Conservation (phyloP, 2,888 invertebrate genomes). For the Ommatoiulus sabulosus region DNA sequence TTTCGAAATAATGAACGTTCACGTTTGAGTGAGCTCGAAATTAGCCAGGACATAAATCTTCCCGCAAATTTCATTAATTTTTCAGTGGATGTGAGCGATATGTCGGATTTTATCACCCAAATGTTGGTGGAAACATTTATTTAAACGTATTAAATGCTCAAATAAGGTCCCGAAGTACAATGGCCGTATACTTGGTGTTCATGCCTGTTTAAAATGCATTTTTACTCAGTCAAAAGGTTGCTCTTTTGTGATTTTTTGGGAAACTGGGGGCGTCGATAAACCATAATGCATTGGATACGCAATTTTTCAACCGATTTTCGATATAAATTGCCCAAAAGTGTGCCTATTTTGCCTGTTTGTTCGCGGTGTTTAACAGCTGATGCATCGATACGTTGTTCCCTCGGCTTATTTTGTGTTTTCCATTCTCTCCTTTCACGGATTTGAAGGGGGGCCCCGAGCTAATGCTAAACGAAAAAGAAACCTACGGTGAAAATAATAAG, state of each 20-base stretch:
- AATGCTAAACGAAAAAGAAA: neutral
- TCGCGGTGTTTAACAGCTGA: neutral
- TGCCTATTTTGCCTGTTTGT: neutral
- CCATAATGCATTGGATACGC: neutral
- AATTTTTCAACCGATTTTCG: neutral
- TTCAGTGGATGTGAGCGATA: neutral
- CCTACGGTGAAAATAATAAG: neutral
- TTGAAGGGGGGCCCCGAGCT: neutral
- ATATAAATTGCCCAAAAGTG: neutral
- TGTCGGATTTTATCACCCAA: neutral
- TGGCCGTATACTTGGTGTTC: neutral
- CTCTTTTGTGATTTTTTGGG: neutral
- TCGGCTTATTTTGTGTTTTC: neutral
- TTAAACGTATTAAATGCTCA: neutral
- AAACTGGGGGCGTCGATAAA: neutral
- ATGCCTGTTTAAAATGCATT: neutral
- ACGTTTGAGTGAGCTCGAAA: no score
- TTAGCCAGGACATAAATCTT: neutral
- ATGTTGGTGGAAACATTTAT: neutral
- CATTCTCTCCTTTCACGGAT: neutral
- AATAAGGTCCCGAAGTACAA: neutral
- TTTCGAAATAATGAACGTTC: no score
- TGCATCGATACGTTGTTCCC: neutral
- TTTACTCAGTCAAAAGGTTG: neutral
- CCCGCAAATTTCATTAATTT: neutral